Conservation (phyloP, 1,140 invertebrate species). For the Andricus grossulariae region DNA sequence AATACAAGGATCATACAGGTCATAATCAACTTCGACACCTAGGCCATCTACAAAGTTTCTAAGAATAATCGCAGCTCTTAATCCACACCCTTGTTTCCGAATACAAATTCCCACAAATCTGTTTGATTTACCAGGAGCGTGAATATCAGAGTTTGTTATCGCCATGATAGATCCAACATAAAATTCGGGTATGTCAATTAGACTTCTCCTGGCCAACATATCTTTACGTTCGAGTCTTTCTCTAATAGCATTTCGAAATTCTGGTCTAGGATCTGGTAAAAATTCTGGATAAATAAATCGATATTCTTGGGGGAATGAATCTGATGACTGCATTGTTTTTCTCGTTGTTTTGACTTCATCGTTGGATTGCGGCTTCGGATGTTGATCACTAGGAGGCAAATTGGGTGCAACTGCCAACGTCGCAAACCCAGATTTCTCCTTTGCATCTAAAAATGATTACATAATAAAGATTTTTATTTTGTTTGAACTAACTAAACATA, state of each 20-base stretch:
- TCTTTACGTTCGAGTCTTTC: constrained; percentile 95
- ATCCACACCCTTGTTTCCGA: constrained; percentile 85
- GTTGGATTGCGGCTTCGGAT: not conserved
- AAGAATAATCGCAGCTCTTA: constrained; percentile 89
- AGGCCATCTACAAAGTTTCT: constrained; percentile 95
- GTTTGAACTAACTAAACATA: too few species aligned
- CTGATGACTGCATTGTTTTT: not conserved
- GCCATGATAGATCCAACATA: constrained; percentile 97
- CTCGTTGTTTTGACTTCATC: constrained; percentile 9
- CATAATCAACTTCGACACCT: constrained; percentile 92
- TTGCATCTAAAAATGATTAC: not conserved
- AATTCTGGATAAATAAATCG: constrained; percentile 95
- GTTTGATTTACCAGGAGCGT: constrained; percentile 89
- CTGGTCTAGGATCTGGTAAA: constrained; percentile 88
- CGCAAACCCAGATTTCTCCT: constrained; percentile 37
- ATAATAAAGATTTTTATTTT: not conserved
- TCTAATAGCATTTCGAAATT: constrained; percentile 86
- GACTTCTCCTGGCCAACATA: constrained; percentile 90
- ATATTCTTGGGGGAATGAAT: constrained; percentile 44
- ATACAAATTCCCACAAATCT: constrained; percentile 99
- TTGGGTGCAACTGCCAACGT: constrained; percentile 6
- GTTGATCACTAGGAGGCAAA: too few species aligned
- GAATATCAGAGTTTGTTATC: constrained; percentile 92
- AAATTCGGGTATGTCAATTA: constrained; percentile 96
- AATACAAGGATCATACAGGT: constrained; percentile 96